These are phyloP conservation scores for Petrocephalus microphthalmus DNA, from an alignment of 2,113 vertebrate genomes.

Conservation along the genomic window DNA sequence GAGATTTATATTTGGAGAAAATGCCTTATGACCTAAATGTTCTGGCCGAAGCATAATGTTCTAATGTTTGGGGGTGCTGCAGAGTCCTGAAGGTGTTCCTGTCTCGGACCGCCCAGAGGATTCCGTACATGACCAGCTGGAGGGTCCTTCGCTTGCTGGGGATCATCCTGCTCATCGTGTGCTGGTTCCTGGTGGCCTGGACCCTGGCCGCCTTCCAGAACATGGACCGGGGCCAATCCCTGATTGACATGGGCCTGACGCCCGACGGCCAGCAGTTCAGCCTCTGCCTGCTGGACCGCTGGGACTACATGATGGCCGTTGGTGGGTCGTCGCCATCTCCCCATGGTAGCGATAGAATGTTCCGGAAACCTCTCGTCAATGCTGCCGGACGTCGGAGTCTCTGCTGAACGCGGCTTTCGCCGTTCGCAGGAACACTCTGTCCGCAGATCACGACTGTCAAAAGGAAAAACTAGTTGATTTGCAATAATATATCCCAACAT, in stretches of 20 bases:
- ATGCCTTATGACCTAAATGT: not conserved
- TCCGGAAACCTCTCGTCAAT: not conserved
- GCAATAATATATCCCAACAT: not conserved
- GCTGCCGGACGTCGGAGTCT: not conserved
- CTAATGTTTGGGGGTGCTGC: conserved; percentile 3
- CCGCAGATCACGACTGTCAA: not conserved
- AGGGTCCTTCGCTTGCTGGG: conserved; percentile 85
- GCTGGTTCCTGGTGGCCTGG: conserved; percentile 95
- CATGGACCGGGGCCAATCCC: conserved; percentile 77
- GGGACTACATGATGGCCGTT: conserved; percentile 99
- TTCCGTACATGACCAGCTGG: conserved; percentile 96
- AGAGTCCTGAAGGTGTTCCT: conserved; percentile 98
- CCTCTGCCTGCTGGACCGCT: conserved; percentile 91
- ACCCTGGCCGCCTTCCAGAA: conserved; percentile 89
- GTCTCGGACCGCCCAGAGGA: conserved; percentile 89
- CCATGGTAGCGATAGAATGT: not conserved
- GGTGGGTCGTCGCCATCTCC: conserved; percentile 61
- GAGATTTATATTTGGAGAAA: not conserved
- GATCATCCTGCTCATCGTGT: conserved; percentile 85
- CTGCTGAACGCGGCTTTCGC: not conserved
- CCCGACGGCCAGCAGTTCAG: conserved; percentile 89
- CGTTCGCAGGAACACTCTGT: not conserved
- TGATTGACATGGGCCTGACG: conserved; percentile 86
- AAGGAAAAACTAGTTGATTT: not conserved
- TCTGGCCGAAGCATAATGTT: not conserved